These are phyloP conservation scores for Ciconia stormi DNA, from an alignment of 2,113 vertebrate genomes.

Conservation along the genomic window DNA sequence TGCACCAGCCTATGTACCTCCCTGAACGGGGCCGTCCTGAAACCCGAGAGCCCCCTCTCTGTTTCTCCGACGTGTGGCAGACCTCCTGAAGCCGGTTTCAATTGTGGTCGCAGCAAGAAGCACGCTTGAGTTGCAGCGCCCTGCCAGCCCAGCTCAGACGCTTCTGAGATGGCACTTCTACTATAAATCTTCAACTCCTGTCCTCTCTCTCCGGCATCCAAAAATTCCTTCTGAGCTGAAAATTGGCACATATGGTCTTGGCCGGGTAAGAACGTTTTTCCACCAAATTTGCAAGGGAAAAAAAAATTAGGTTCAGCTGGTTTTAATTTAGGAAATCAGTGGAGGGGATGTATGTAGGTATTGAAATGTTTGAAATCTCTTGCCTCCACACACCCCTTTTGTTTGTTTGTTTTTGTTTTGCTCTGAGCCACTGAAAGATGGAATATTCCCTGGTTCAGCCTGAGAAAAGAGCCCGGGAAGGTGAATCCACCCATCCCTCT, in stretches of 20 bases:
- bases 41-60: not conserved
- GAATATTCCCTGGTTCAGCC: not conserved
- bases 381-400: not conserved
- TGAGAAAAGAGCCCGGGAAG: not conserved
- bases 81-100: not conserved
- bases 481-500: not conserved
- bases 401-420: not conserved
- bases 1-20: not conserved
- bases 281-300: not conserved
- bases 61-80: not conserved
- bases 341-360: not conserved
- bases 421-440: not conserved
- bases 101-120: conserved; percentile 8
- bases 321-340: not conserved
- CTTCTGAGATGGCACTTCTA: not conserved
- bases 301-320: not conserved
- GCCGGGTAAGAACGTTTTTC: not conserved
- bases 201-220: conserved; percentile 15
- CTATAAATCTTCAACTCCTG: not conserved
- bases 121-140: not conserved
- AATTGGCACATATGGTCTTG: not conserved
- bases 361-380: not conserved
- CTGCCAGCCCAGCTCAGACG: not conserved
- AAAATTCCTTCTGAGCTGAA: not conserved
- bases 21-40: accelerated